These are phyloP conservation scores for Halocynthia aurantium DNA, from an alignment of 23 tunicate genomes.

Conservation along the genomic window DNA sequence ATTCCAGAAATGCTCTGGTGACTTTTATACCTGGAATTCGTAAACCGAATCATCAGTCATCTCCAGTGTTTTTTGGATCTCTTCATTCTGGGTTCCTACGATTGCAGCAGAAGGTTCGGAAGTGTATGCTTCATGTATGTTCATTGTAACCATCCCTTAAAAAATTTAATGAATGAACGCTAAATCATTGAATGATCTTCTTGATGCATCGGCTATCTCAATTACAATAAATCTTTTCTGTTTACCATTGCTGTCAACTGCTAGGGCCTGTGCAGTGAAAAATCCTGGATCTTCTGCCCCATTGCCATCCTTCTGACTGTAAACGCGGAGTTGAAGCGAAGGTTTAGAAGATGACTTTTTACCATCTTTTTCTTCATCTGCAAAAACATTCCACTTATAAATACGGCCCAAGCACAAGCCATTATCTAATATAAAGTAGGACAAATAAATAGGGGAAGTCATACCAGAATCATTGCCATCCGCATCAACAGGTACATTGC, in stretches of 20 bases:
- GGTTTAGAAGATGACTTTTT: conserved; percentile 41
- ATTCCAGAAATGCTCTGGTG: too few species aligned
- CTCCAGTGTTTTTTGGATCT: conserved; percentile 17
- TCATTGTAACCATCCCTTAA: conserved; percentile 14
- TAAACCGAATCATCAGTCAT: conserved; percentile 85
- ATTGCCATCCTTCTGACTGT: conserved; percentile 75
- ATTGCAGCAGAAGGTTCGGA: not conserved
- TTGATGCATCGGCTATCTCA: too few species aligned
- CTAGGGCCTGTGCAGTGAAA: conserved; percentile 21
- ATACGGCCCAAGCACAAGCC: not conserved
- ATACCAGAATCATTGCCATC: conserved; percentile 77
- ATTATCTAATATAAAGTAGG: not conserved
- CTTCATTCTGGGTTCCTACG: not conserved
- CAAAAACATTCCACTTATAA: not conserved
- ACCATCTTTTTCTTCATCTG: conserved; percentile 55
- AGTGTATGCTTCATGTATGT: conserved; percentile 6
- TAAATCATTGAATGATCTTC: too few species aligned
- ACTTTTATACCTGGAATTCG: conserved; percentile 72
- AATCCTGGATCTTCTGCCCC: not conserved
- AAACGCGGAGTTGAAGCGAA: conserved; percentile 73
- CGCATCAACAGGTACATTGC: conserved; percentile 12
- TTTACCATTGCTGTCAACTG: not conserved
- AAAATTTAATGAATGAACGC: too few species aligned
- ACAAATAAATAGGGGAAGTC: not conserved
- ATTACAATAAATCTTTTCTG: too few species aligned